Percentiles rank a stretch among this genome's conserved stretches.
Evolutionary conservation across 1,140 invertebrate species (phyloP).

Genomic region (Pseudachorutes palmiensis): DNA sequence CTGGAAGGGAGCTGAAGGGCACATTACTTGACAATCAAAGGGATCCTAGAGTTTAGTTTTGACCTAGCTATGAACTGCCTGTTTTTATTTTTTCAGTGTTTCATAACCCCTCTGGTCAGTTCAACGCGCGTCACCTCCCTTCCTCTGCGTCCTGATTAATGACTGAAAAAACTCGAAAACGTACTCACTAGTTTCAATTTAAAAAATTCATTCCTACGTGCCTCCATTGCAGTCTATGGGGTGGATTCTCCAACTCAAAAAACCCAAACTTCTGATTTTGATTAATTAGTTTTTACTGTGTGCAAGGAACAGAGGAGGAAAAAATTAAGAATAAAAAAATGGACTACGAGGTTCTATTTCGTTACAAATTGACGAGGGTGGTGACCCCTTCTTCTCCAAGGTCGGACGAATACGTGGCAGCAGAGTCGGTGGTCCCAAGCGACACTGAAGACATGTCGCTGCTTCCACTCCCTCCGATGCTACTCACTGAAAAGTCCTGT

Average conservation of each 20-base stretch:
- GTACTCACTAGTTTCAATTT: too few relatives aligned
- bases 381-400: constrained; percentile 22
- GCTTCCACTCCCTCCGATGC: not conserved
- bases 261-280: not conserved
- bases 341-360: not conserved
- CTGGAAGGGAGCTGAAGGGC: not conserved
- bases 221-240: too few relatives aligned
- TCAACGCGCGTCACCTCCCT: too few relatives aligned
- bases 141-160: too few relatives aligned
- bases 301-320: too few relatives aligned
- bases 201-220: too few relatives aligned
- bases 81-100: too few relatives aligned
- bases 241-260: too few relatives aligned
- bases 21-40: too few relatives aligned
- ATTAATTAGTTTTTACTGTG: constrained; percentile 14
- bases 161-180: not conserved
- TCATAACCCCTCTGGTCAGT: too few relatives aligned
- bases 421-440: constrained; percentile 6
- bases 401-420: constrained; percentile 12
- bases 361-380: constrained; percentile 31
- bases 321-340: not conserved
- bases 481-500: constrained; percentile 8
- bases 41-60: too few relatives aligned
- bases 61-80: too few relatives aligned
- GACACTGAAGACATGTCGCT: constrained; percentile 8